These are phyloP conservation scores for Sminthurides aquaticus DNA, from an alignment of 2,888 invertebrate species.

Conservation along the genomic window DNA sequence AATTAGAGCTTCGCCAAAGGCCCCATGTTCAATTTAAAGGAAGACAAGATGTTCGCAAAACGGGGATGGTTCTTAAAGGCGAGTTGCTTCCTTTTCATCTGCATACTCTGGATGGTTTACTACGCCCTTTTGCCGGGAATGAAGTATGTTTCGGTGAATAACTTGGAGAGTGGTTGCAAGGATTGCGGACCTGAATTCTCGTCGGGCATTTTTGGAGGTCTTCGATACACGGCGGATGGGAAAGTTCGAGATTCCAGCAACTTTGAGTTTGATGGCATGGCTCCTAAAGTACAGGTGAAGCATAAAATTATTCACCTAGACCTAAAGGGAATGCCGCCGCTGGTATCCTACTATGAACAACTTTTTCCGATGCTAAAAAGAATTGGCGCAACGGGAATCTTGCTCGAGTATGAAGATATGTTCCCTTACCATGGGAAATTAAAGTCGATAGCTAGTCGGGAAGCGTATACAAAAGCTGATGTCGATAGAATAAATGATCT, in stretches of 20 bases:
- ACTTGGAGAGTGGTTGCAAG: background rate
- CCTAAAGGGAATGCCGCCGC: conserved; percentile 74
- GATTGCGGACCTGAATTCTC: background rate
- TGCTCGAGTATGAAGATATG: conserved; percentile 83
- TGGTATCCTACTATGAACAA: conserved; percentile 55
- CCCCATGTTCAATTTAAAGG: no score
- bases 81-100: background rate
- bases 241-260: background rate
- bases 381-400: conserved; percentile 66
- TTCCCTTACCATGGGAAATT: conserved; percentile 65
- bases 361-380: conserved; percentile 57
- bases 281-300: conserved; percentile 18
- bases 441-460: conserved; percentile 55
- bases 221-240: background rate
- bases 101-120: background rate
- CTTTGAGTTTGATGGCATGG: background rate
- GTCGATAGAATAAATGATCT: conserved; percentile 52
- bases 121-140: background rate
- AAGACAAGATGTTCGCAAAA: background rate
- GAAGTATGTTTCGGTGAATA: background rate
- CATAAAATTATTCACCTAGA: conserved; percentile 72
- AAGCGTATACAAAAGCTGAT: conserved; percentile 58
- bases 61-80: background rate
- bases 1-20: no score
- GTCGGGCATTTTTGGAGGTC: background rate